Evolutionary conservation across 2,888 invertebrate genomes (phyloP), one percentile per base, ranked within the genome.

Genomic region (Ophion costatus): DNA sequence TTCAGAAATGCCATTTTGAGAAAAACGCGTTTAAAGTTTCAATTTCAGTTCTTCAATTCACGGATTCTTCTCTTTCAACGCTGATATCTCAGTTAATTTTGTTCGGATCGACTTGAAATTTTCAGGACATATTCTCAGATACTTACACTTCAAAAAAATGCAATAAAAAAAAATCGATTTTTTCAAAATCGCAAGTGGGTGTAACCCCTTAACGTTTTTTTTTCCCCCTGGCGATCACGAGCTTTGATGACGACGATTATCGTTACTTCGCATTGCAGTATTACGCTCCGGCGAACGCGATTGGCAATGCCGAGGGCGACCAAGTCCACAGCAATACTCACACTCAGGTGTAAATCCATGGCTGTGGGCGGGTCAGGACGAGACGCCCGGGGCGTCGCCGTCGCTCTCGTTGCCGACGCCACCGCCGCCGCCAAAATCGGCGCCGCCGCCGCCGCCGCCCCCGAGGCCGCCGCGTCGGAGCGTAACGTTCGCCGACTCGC

Each of bases 301-400:
- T 97, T 91, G 95, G 96, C 88, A 95, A 95, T 91, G 94, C 95
- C 88, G 96, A 96, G 91, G 95, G 95, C 90, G 97, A 98, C 90
- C 96, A 96, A 87, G 95, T 97, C 81, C 97, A 97, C 94, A 97
- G 97, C 94, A 97, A 97, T 94, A 97, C 96, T 24, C 97, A 97
- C 94, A 97, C 97, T 89, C 97, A 98, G 94, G 97, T 98, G 94
- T 98, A 96, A 97, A 96, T 81, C 88, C 88, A 6, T 88, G 88
- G 88, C 75, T 87, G 80, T 95, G 94, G 82, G 86, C 88, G 63
- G 88, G 89, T 82, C 86, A 88, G 79, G 89, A 89, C 87, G 90
- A 91, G 24, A 90, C 90, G 69, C 87, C 91, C 67, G 89, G 89
- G 78, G 90, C 89, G 69, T 92, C 93, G 67, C 91, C 93, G 56